A percentile compares a stretch with the other conserved stretches of the same genome.
phyloP scores from a whole-genome alignment of 1,140 invertebrate species.

The Leptoteleia sp. region DNA sequence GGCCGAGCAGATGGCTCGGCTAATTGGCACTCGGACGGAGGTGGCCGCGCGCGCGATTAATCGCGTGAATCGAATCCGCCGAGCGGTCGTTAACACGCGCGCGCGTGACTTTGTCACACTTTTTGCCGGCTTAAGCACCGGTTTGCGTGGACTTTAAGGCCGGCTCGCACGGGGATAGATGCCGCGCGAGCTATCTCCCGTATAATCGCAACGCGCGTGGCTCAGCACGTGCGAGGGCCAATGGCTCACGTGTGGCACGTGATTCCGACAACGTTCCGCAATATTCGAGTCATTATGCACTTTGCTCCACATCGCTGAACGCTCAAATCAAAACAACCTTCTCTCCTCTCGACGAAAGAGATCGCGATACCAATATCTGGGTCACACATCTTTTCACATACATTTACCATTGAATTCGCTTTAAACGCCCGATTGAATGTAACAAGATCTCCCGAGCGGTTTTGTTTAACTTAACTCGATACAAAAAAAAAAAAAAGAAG shows the following conservation, averaged over 20 bases:
- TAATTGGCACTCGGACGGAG: conserved; percentile 73
- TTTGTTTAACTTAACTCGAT: too few relatives aligned
- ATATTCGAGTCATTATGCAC: conserved; percentile 66
- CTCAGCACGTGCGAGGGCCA: conserved; percentile 71
- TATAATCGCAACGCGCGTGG: conserved; percentile 60
- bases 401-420: conserved; percentile 12
- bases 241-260: conserved; percentile 74
- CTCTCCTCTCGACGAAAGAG: conserved; percentile 22
- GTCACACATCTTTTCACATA: conserved; percentile 26
- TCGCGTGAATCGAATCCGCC: conserved; percentile 71
- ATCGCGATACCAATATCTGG: conserved; percentile 21
- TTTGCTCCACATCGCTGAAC: conserved; percentile 59
- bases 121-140: conserved; percentile 58
- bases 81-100: conserved; percentile 60
- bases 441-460: too few relatives aligned
- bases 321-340: conserved; percentile 49
- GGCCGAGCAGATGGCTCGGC: conserved; percentile 41
- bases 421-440: neutral
- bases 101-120: conserved; percentile 74
- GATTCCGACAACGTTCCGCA: conserved; percentile 63
- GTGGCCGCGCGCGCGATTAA: conserved; percentile 48
- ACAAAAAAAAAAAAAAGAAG: too few relatives aligned
- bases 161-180: conserved; percentile 52
- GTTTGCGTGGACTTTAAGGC: conserved; percentile 60
- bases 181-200: conserved; percentile 53